Evolutionary conservation across 1,140 invertebrate species (phyloP).

Genomic region (Ruditapes philippinarum): DNA sequence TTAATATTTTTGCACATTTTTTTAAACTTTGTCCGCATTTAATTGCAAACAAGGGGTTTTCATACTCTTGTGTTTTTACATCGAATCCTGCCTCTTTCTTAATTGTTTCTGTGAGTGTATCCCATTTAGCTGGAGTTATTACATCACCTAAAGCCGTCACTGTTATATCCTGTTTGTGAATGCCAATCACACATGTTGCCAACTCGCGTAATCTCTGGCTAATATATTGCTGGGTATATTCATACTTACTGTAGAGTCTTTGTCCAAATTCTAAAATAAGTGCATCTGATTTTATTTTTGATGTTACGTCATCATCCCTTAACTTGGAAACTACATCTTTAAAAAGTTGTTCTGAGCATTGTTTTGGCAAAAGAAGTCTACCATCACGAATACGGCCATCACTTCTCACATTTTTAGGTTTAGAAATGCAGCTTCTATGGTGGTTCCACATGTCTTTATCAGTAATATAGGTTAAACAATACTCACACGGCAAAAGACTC

Average conservation of each 20-base stretch:
- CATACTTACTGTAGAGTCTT: slow-evolving; percentile 2
- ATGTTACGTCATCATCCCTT: background rate
- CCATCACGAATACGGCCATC: background rate
- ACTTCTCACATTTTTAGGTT: background rate
- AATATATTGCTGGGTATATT: slow-evolving; percentile 19
- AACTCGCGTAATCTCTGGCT: slow-evolving; percentile 6
- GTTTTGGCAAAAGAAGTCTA: background rate
- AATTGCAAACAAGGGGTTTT: background rate
- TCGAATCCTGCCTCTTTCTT: slow-evolving; percentile 19
- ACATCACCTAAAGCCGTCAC: background rate
- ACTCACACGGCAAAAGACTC: slow-evolving; percentile 12
- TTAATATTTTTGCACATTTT: slow-evolving; percentile 34
- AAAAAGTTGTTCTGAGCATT: background rate
- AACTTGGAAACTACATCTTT: slow-evolving; percentile 16
- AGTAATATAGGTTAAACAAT: background rate
- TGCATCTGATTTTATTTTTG: background rate
- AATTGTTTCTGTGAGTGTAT: background rate
- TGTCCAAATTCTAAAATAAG: slow-evolving; percentile 35
- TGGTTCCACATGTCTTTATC: slow-evolving; percentile 6
- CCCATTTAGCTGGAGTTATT: slow-evolving; percentile 13
- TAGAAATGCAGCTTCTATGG: background rate
- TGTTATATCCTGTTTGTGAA: background rate
- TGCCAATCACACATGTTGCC: background rate
- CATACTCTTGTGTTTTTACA: background rate
- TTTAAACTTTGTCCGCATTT: slow-evolving; percentile 13